Conservation (phyloP, 2,888 invertebrate species). For the Marasmarcha lunaedactyla region DNA sequence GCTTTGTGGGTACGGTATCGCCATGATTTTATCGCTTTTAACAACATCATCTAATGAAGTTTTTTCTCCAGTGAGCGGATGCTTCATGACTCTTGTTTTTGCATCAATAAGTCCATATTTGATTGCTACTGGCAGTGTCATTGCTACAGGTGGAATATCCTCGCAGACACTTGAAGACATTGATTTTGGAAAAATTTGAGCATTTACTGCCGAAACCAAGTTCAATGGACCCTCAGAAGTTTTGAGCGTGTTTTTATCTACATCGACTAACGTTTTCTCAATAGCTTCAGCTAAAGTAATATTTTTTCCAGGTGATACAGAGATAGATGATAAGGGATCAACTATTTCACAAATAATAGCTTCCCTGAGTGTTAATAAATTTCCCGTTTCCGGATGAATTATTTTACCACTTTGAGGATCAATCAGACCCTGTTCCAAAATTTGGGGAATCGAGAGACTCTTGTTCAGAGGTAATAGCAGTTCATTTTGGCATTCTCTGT, state of each 20-base stretch:
- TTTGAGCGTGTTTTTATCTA: slow-evolving; percentile 75
- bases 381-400: slow-evolving; percentile 90
- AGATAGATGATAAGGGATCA: slow-evolving; percentile 82
- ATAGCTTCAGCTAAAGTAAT: slow-evolving; percentile 85
- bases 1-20: slow-evolving; percentile 79
- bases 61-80: slow-evolving; percentile 78
- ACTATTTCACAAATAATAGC: slow-evolving; percentile 91
- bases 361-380: slow-evolving; percentile 80
- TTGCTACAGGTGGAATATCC: slow-evolving; percentile 81
- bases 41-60: slow-evolving; percentile 79
- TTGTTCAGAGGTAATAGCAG: slow-evolving; percentile 83
- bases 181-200: slow-evolving; percentile 71
- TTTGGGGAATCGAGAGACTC: slow-evolving; percentile 85
- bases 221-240: slow-evolving; percentile 73
- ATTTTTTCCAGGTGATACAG: slow-evolving; percentile 70
- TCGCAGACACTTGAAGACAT: slow-evolving; percentile 35
- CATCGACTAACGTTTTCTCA: slow-evolving; percentile 76
- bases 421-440: slow-evolving; percentile 87
- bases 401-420: slow-evolving; percentile 79
- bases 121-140: slow-evolving; percentile 85
- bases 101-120: slow-evolving; percentile 80
- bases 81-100: slow-evolving; percentile 73
- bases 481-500: slow-evolving; percentile 80
- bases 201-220: slow-evolving; percentile 78
- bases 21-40: slow-evolving; percentile 81